Conservation (phyloP, 2,888 invertebrate genomes). For the Lepas anatifera region DNA sequence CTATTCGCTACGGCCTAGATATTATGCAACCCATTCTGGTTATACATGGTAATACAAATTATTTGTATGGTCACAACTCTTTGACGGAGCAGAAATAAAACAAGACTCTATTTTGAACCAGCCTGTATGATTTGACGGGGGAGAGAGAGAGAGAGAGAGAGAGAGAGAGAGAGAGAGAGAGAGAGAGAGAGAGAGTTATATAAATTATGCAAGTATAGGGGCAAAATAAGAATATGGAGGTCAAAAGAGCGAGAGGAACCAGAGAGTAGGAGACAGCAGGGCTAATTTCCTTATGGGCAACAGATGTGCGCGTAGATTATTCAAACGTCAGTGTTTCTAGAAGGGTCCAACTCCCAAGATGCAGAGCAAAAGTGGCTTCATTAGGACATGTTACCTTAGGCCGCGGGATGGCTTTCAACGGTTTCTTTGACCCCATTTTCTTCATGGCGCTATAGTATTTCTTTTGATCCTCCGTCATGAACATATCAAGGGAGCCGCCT, state of each 20-base stretch:
- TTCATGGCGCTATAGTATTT: slow-evolving; percentile 99
- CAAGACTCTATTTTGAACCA: too few species aligned
- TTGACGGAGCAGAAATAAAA: too few species aligned
- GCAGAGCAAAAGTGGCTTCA: background rate
- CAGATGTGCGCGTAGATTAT: background rate
- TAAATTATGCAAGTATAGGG: background rate
- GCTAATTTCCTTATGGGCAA: background rate
- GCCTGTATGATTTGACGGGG: too few species aligned
- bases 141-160: background rate
- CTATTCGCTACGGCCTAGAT: too few species aligned
- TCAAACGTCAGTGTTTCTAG: background rate
- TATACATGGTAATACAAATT: too few species aligned
- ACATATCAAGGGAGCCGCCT: slow-evolving; percentile 96
- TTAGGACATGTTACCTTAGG: slow-evolving; percentile 62
- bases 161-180: slow-evolving; percentile 7
- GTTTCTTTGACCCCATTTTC: slow-evolving; percentile 97
- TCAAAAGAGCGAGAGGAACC: background rate
- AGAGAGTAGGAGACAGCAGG: background rate
- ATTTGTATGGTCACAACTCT: too few species aligned
- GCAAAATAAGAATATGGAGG: background rate
- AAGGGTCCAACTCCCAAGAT: background rate
- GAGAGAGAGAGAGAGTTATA: background rate
- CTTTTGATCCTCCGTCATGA: slow-evolving; percentile 99
- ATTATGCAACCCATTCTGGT: too few species aligned
- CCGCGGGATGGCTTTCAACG: slow-evolving; percentile 93